Evolutionary conservation across 2,113 vertebrate genomes (phyloP).

Genomic region (Daboia siamensis): DNA sequence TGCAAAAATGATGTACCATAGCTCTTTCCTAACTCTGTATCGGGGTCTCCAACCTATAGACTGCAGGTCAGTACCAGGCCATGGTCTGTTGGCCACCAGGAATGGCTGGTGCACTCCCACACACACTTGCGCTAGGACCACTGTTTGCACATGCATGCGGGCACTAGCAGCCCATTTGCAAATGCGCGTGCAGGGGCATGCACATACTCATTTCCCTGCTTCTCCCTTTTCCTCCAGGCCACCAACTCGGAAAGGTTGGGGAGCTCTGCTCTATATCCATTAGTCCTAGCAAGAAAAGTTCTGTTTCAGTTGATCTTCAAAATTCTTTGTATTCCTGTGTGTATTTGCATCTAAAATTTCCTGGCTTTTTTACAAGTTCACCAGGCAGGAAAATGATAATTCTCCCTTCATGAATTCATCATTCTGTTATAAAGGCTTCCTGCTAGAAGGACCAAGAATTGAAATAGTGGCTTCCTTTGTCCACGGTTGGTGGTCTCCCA

Average conservation of each 20-base stretch:
- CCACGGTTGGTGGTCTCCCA: background rate
- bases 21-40: background rate
- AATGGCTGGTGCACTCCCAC: no score
- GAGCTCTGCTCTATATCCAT: background rate
- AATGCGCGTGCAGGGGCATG: no score
- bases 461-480: background rate
- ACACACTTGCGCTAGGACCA: no score
- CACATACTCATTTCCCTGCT: no score
- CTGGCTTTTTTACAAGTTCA: background rate
- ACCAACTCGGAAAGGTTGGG: no score
- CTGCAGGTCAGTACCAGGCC: no score
- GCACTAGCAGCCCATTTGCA: no score
- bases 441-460: background rate
- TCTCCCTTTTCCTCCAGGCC: no score
- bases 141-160: no score
- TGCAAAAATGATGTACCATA: background rate
- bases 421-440: background rate
- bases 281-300: background rate
- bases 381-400: background rate
- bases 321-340: background rate
- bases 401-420: background rate
- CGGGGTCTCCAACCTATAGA: no score
- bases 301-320: background rate
- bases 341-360: background rate
- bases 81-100: no score